Base-by-base conservation (phyloP, 2,113 vertebrate species). In the Festucalex cinctus region DNA sequence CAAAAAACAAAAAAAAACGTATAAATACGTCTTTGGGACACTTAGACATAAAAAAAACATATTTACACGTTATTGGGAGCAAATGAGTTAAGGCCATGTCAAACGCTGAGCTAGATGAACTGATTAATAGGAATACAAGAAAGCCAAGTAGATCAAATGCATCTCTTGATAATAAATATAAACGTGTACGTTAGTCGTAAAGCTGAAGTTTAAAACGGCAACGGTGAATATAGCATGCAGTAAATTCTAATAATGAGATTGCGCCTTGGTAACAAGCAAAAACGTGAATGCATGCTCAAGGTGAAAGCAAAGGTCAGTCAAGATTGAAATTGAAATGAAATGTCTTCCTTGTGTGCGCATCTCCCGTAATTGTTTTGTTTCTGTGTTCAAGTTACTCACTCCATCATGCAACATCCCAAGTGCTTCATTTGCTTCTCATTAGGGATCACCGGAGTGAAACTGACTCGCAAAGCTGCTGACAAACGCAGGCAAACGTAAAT, bases 381-480 rank as follows among this genome's bases (percentile, higher is more conserved):
- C 58, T 69, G 59, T 66, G 68, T 74, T 74, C 59, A 54, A 68
- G 46, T 41, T 44, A 49, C 66, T 75, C n/a, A 35, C 70, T 54
- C 49, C 36, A 64, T 73, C 59, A 69, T 80, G 63, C 57, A 62
- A 64, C 53, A 65, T 75, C 76, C 77, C 74, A 70, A 80, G 75
- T 73, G 69, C 70, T 83, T 79, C 67, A 77, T 87, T 85, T 82
- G 58, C 39, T 73, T 79, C 80, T 78, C 77, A 84, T 83, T 84
- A 83, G 69, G 26, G 67, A 64, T 80, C 69, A 66, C 74, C 77
- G 74, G 74, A 74, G 64, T 67, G 72, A 67, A 66, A 75, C 82
- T 63, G 51, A 63, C 43, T 44, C 54, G 66, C 49, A 51, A 37
- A 66, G 51, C 59, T 37, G 19, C 71, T 51, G 54, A 57, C 54